Base-by-base conservation (phyloP, 2,797 vertebrate genomes). In the Gymnodraco acuticeps region DNA sequence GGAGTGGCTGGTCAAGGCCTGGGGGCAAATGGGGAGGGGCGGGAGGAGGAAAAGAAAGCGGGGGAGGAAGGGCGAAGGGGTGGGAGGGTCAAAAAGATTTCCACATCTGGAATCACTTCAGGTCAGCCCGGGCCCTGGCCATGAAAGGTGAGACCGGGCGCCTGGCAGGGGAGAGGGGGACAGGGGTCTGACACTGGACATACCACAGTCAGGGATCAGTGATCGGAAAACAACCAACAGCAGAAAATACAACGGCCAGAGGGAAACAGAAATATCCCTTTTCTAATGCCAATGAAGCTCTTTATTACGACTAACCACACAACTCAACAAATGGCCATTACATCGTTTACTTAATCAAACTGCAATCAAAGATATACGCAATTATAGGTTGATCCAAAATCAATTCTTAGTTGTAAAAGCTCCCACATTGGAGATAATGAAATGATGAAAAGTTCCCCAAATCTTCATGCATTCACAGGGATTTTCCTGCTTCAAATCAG, bases 31-130 rank as follows among this genome's bases (percentile, higher is more conserved):
- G 11, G 17, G 45, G 38, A 62, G 50, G 63, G 73, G 27, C 27
- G 78, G 80, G 53, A 17, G 50, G 56, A 11, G 23, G 58, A 20
- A 16, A 8, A 62, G 45, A 47, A 47, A 61, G 38, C 17, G 64
- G 20, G 11, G 48, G 52, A 42, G 85, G 88, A 9, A 41, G 45
- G 64, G 31, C 17, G 15, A 8, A 73, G 64, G 33, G 72, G 72
- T 54, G 5, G 71, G 19, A 38, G 33, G 92, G 92, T 91, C 90
- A 91, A 59, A 91, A 82, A 86, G 86, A 91, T 88, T 88, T 82
- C 73, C 91, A 95, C 95, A 95, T 96, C 95, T 96, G 95, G 95
- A 95, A 95, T 92, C 92, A 95, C 93, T 96, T 95, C 89, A 87
- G 95, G 94, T 95, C 93, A 91, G 89, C 45, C 84, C 80, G 56